These are phyloP conservation scores for Heloderma charlesbogerti DNA, from an alignment of 2,113 vertebrate species.

Conservation along the genomic window DNA sequence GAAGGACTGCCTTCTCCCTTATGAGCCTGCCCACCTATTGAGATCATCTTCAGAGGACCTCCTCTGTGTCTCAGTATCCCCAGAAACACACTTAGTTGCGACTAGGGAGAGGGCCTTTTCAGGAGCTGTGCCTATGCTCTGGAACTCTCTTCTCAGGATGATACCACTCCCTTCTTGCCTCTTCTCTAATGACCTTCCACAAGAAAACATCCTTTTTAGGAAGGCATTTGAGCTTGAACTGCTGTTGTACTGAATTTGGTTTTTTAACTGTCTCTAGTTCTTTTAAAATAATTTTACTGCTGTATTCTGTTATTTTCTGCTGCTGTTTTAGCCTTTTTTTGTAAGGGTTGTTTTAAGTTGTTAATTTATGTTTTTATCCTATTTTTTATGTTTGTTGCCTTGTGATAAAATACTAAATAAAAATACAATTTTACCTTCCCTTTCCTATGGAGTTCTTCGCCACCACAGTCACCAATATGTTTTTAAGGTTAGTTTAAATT, in stretches of 20 bases:
- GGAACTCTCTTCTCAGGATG: neutral
- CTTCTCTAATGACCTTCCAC: neutral
- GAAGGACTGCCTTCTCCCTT: no score
- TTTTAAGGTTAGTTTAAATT: conserved; percentile 18
- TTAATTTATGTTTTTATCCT: neutral
- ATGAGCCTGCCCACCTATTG: no score
- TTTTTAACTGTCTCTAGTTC: neutral
- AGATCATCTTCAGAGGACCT: no score
- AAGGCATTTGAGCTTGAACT: neutral
- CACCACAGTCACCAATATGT: neutral
- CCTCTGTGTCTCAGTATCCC: no score
- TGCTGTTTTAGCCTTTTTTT: neutral
- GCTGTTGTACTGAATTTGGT: neutral
- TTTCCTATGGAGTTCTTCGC: neutral
- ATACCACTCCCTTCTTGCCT: no score
- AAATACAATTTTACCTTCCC: neutral
- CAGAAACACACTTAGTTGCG: no score
- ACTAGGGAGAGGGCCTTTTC: neutral
- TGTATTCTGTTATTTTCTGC: neutral
- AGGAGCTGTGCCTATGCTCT: neutral
- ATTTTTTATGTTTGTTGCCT: neutral
- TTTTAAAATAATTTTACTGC: neutral
- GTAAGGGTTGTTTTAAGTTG: neutral
- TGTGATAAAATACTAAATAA: neutral
- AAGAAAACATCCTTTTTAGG: neutral